Base-by-base conservation (phyloP, 2,113 vertebrate genomes). In the Bufo gargarizans region DNA sequence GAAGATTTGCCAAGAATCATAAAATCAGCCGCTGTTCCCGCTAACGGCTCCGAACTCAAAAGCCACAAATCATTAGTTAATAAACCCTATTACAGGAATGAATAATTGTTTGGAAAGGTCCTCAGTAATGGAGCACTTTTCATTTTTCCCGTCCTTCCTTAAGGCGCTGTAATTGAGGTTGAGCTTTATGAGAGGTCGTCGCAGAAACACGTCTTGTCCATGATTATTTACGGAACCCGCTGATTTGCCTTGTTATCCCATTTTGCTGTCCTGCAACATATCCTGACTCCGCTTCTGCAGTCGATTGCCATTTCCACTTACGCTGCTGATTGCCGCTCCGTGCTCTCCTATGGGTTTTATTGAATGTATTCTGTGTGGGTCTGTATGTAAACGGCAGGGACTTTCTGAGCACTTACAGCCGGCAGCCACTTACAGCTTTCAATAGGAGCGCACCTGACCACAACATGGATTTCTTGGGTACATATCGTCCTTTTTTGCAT, bases 201-300 rank as follows among this genome's bases (percentile, higher is more conserved):
- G 11, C 17, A 20, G 72, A 49, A 16, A 17, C 6, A 50, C 14
- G 50, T 22, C 77, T 14, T 56, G 77, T 47, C 80, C 80, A 12
- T 63, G 45, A 61, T 63, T 59, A 82, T 82, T 63, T 82, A 82
- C 58, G 13, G 80, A 59, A 47, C 59, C 43, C 4, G n/a, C 45
- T 82, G 80, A 82, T 63, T 65, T 63, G 59, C 80, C 80, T 82
- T 63, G 59, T 82, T 82, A 82, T 82, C 80, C 58, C 59, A 82
- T 61, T 59, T 63, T 65, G 80, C 45, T 82, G 80, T 82, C 80
- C 58, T 82, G 79, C 43, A 63, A 82, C 43, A 61, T 82, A 82
- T 61, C 58, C 80, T 63, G 58, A 82, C 80, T 63, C 20, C 1
- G 45, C 4, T 82, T 82, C 33, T 65, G 33, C 58, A 47, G 59